A percentile compares a stretch with the other conserved stretches of the same genome.
phyloP scores from a whole-genome alignment of 1,140 invertebrate species.

The Drosophila pectinifera region DNA sequence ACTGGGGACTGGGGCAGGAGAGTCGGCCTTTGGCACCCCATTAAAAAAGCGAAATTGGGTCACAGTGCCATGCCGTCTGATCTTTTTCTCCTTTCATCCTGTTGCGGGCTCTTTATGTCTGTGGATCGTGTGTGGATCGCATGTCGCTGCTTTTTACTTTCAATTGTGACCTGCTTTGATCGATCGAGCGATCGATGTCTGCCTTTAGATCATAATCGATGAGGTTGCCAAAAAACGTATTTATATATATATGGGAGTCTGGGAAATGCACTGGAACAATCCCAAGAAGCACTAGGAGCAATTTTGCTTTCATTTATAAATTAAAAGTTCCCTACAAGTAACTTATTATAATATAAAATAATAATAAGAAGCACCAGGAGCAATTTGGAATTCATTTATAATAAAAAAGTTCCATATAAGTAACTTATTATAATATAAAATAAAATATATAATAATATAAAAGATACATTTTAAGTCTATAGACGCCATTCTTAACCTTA shows the following conservation, averaged over 20 bases:
- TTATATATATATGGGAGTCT: conserved; percentile 18
- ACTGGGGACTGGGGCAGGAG: neutral
- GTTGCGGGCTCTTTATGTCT: conserved; percentile 23
- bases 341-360: too few species aligned
- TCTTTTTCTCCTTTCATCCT: conserved; percentile 58
- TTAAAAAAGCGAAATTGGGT: conserved; percentile 79
- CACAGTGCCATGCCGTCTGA: conserved; percentile 43
- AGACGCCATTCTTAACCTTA: too few species aligned
- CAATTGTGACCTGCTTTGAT: conserved; percentile 79
- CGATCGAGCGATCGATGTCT: conserved; percentile 56
- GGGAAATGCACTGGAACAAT: neutral
- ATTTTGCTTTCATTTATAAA: too few species aligned
- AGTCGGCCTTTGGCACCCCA: conserved; percentile 79
- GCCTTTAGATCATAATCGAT: conserved; percentile 80
- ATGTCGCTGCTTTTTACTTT: conserved; percentile 72
- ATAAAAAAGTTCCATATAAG: too few species aligned
- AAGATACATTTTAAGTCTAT: too few species aligned
- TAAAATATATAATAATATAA: too few species aligned
- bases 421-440: too few species aligned
- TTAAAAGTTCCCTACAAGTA: too few species aligned
- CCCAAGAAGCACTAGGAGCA: too few species aligned
- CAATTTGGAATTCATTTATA: too few species aligned
- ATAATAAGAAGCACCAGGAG: too few species aligned
- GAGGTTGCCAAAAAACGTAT: conserved; percentile 71
- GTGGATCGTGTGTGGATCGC: conserved; percentile 59